Conservation (phyloP, 2,888 invertebrate genomes). For the Conchocele bisecta region DNA sequence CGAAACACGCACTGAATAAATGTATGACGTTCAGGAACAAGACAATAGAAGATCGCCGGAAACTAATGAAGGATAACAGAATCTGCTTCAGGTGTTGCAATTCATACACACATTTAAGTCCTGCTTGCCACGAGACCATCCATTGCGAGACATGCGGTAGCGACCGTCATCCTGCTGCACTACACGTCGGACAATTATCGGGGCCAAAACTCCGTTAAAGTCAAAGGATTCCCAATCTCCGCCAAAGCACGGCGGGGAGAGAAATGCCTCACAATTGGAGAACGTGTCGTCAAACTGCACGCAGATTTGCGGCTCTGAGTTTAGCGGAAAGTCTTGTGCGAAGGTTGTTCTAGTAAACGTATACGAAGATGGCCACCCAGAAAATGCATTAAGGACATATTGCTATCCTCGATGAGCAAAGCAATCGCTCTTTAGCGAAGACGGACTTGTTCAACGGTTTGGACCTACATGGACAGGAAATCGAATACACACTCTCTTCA, state of each 20-base stretch:
- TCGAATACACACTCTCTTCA: slow-evolving; percentile 19
- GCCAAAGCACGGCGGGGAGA: neutral
- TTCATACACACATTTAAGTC: slow-evolving; percentile 22
- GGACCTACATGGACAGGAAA: neutral
- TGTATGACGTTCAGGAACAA: slow-evolving; percentile 26
- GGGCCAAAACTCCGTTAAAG: neutral
- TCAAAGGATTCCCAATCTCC: neutral
- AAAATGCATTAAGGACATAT: slow-evolving; percentile 16
- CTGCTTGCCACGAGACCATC: slow-evolving; percentile 20
- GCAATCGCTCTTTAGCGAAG: slow-evolving; percentile 20
- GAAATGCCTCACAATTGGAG: neutral
- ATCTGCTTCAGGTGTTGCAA: slow-evolving; percentile 45
- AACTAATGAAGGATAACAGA: slow-evolving; percentile 25
- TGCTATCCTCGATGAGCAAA: slow-evolving; percentile 24
- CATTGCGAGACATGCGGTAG: slow-evolving; percentile 45
- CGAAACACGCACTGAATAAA: slow-evolving; percentile 22
- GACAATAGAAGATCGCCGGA: slow-evolving; percentile 22
- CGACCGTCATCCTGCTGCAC: slow-evolving; percentile 26
- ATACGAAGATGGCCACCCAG: slow-evolving; percentile 9
- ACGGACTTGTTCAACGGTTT: slow-evolving; percentile 19
- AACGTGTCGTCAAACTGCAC: slow-evolving; percentile 3
- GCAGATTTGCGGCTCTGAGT: slow-evolving; percentile 11
- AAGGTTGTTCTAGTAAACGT: slow-evolving; percentile 4
- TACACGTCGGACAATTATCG: slow-evolving; percentile 11
- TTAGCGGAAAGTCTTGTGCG: slow-evolving; percentile 7